Percentiles rank a stretch among this genome's conserved stretches.
Conservation (phyloP, 2,888 invertebrate species). For the Papilio elwesi region DNA sequence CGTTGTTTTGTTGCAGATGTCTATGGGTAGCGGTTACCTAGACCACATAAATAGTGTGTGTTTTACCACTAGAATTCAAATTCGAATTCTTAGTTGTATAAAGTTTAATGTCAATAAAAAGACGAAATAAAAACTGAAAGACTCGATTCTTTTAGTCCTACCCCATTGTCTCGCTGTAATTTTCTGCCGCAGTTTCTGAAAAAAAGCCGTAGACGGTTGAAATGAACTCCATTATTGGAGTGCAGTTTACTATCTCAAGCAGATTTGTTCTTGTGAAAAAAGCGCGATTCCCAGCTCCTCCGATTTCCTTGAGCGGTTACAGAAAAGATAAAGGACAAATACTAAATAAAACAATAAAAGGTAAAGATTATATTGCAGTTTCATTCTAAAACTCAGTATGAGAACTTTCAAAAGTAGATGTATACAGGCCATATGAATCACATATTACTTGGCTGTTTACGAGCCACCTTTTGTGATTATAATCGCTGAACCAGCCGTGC, state of each 20-base stretch:
- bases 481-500: too few relatives aligned
- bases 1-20: too few relatives aligned
- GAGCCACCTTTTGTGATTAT: too few relatives aligned
- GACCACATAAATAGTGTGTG: too few relatives aligned
- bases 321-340: background rate
- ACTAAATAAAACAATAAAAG: background rate
- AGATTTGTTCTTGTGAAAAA: conserved; percentile 35
- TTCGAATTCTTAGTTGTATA: too few relatives aligned
- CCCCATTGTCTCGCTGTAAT: conserved; percentile 34
- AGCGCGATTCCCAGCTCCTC: conserved; percentile 16
- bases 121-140: conserved; percentile 1
- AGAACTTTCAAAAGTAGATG: too few relatives aligned
- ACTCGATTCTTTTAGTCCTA: conserved; percentile 25
- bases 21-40: too few relatives aligned
- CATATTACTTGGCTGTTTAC: too few relatives aligned
- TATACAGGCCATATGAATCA: too few relatives aligned
- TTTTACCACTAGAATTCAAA: too few relatives aligned
- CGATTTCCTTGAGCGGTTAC: background rate
- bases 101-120: too few relatives aligned
- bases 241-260: conserved; percentile 24
- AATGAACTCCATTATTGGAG: conserved; percentile 38
- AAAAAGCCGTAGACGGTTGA: conserved; percentile 21
- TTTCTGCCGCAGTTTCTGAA: conserved; percentile 27
- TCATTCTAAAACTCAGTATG: too few relatives aligned
- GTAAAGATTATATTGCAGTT: background rate